Base-by-base conservation (phyloP, 2,113 vertebrate genomes). In the Psophia crepitans region DNA sequence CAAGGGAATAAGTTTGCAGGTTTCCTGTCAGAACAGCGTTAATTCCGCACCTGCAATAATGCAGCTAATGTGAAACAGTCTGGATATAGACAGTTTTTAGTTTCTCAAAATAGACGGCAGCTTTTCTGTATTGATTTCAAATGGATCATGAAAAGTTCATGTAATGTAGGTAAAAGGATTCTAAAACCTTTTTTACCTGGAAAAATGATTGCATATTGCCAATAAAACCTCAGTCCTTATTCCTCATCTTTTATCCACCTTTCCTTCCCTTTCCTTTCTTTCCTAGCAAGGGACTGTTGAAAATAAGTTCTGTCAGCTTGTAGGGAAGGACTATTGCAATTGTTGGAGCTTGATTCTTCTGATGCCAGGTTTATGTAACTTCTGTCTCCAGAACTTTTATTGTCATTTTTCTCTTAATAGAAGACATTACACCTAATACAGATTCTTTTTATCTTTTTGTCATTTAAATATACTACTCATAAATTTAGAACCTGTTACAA, bases 321-420 rank as follows among this genome's bases (percentile, higher is more conserved):
- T 10, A 26, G 43, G 33, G 60, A 58, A 77, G 27, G 44, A 46
- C 48, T 73, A 2, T 24, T 78, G 76, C 53, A 60, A 0, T 44
- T 2, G 1, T 21, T 61, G 86, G 73, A 87, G 21, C 83, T 57
- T 95, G 51, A 76, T 65, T 92, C 56, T 89, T 89, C 80, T 95
- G 64, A 53, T 75, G 48, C 35, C 48, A 49, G 33, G 24, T 68
- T 93, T 96, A 93, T 75, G 27, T 89, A 95, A 94, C 73, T 43
- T 65, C 19, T 9, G 6, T 23, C 78, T 78, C 39, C 33, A 16
- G 57, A 84, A 76, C 2, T 2, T 76, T 73, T 76, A 37, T 91
- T 95, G 76, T 97, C 77, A 79, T 35, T 89, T 65, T 87, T 71
- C 85, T 93, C 83, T 85, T 89, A 96, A 95, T 90, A 91, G 53